Evolutionary conservation across 2,113 vertebrate genomes (phyloP).

Genomic region (Scopus umbretta): DNA sequence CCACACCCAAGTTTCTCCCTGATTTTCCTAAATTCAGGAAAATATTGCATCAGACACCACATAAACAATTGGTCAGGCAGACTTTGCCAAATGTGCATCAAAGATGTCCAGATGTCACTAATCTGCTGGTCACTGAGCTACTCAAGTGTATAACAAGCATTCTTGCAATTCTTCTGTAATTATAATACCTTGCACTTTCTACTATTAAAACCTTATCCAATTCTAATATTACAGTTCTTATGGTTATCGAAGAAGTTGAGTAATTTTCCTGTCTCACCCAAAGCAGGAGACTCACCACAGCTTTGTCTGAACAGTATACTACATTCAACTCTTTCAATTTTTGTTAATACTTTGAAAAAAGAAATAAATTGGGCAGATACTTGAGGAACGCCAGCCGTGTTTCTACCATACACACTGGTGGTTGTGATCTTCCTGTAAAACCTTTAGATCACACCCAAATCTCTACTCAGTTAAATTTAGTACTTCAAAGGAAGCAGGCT

Average conservation of each 20-base stretch:
- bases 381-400: accelerated
- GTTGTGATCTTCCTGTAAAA: background rate
- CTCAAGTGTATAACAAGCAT: background rate
- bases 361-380: background rate
- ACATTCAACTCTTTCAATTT: background rate
- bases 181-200: background rate
- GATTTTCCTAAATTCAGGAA: background rate
- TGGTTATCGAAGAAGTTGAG: background rate
- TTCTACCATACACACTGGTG: accelerated
- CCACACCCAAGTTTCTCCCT: background rate
- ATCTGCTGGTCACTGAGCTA: background rate
- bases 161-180: background rate
- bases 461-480: background rate
- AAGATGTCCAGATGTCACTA: background rate
- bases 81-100: background rate
- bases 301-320: background rate
- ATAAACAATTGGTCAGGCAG: background rate
- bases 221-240: background rate
- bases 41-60: background rate
- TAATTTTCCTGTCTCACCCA: background rate
- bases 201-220: background rate
- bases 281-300: background rate
- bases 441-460: background rate
- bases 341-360: background rate
- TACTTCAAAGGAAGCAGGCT: background rate